A percentile compares a stretch with the other conserved stretches of the same genome.
Evolutionary conservation across 2,888 invertebrate species (phyloP).

Genomic region (Macaria notata): DNA sequence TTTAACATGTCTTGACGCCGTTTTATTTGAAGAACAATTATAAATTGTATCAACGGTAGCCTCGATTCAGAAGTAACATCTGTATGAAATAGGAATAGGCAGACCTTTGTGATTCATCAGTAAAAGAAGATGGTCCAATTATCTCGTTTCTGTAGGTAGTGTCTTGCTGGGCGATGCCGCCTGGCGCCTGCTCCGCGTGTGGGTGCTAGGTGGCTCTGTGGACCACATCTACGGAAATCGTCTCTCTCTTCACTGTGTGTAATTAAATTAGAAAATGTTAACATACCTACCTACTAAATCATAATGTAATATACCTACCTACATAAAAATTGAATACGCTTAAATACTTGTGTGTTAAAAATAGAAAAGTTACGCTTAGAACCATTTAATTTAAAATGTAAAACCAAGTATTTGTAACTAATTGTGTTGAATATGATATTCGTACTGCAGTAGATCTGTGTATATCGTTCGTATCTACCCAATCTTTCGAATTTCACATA

Average conservation of each 20-base stretch:
- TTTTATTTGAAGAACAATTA: too few species aligned
- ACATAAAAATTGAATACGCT: slow-evolving; percentile 68
- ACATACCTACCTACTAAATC: slow-evolving; percentile 43
- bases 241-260: slow-evolving; percentile 42
- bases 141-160: slow-evolving; percentile 72
- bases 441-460: slow-evolving; percentile 79
- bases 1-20: too few species aligned
- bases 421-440: slow-evolving; percentile 74
- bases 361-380: slow-evolving; percentile 79
- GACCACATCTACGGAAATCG: slow-evolving; percentile 32
- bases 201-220: slow-evolving; percentile 8
- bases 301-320: slow-evolving; percentile 51
- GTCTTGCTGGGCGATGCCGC: slow-evolving; percentile 46
- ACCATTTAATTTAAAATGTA: slow-evolving; percentile 67
- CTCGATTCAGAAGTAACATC: slow-evolving; percentile 4
- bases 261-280: slow-evolving; percentile 43
- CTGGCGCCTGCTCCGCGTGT: not conserved
- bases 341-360: slow-evolving; percentile 76
- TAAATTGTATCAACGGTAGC: too few species aligned
- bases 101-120: slow-evolving; percentile 42
- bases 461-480: slow-evolving; percentile 61
- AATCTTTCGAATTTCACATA: slow-evolving; percentile 67
- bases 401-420: slow-evolving; percentile 71
- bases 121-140: slow-evolving; percentile 50
- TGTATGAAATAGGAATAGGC: slow-evolving; percentile 17